Base-by-base conservation (phyloP, 1,140 invertebrate genomes). In the Nomia melanderi region DNA sequence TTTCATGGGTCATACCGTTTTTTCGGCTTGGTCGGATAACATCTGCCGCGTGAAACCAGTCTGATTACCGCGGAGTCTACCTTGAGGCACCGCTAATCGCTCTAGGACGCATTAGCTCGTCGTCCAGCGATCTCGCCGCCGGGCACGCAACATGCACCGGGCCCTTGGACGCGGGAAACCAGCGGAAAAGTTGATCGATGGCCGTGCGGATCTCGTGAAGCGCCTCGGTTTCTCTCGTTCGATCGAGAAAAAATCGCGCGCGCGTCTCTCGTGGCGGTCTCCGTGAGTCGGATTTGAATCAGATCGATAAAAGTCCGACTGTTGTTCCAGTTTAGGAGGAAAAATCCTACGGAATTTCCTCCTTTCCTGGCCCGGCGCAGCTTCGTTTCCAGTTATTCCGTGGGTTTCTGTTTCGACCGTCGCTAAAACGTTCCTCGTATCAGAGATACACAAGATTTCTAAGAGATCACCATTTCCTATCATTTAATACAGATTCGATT, bases 301-400 rank as follows among this genome's bases (percentile, higher is more conserved):
- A 67, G 66, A 83, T 83, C 82, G 81, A 83, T 83, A 73, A 74
- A 54, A 65, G 59, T 60, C 60, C 54, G 71, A 73, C 77, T 71
- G 70, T n/a, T n/a, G n/a, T 75, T 73, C 66, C 50, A 79, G 56
- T 82, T 63, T 27, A 44, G n/a, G 50, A 63, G 57, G 62, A 67
- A 79, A 83, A 79, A 79, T 79, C 66, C 70, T 41, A 41, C 44
- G 75, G 75, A 71, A 77, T 77, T 63, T 69, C 36, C 36, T 71
- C 33, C 31, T 1, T 33, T 4, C 33, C 23, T 44, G 17, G 6
- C 2, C 2, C 39, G 12, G 41, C 29, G 9, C 39, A 44, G 39
- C 23, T 6, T 23, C 36, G 23, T 14, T 14, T 27, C 7, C 14
- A 8, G 14, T 17, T 3, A 25, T 17, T 33, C 23, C 14, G 0